Conservation (phyloP, 2,888 invertebrate species). For the Drosophila fulvimacula region DNA sequence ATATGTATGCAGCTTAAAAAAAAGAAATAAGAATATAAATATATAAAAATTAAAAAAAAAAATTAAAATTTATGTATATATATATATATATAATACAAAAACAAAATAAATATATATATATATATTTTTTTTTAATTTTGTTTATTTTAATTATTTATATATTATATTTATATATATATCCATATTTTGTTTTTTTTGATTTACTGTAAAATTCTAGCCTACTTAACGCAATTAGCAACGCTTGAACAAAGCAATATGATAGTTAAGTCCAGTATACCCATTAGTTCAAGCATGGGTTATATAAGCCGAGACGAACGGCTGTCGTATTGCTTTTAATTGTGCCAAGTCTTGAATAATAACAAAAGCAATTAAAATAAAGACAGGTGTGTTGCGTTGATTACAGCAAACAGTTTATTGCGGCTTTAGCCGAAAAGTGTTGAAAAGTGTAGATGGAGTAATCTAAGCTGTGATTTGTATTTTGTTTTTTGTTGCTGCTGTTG, state of each 20-base stretch:
- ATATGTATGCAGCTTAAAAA: no score
- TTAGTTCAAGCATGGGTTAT: neutral
- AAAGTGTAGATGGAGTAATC: neutral
- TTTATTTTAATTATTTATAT: no score
- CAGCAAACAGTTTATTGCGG: conserved; percentile 4
- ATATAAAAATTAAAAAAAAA: no score
- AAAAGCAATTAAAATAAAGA: conserved; percentile 13
- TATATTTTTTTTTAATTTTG: no score
- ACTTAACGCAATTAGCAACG: neutral
- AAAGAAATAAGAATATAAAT: no score
- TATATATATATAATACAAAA: no score
- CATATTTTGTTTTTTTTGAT: no score
- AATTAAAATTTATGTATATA: no score
- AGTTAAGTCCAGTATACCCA: conserved; percentile 11
- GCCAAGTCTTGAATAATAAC: conserved; percentile 8
- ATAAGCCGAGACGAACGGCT: neutral
- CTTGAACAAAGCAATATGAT: neutral
- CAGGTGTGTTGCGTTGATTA: neutral
- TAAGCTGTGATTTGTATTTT: neutral
- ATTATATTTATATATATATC: no score
- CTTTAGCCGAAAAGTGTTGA: conserved; percentile 22
- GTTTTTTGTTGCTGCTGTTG: neutral
- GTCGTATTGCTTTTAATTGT: conserved; percentile 12
- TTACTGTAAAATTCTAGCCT: neutral
- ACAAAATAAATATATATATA: no score